Conservation (phyloP, 2,888 invertebrate genomes). For the Drosophila dives region DNA sequence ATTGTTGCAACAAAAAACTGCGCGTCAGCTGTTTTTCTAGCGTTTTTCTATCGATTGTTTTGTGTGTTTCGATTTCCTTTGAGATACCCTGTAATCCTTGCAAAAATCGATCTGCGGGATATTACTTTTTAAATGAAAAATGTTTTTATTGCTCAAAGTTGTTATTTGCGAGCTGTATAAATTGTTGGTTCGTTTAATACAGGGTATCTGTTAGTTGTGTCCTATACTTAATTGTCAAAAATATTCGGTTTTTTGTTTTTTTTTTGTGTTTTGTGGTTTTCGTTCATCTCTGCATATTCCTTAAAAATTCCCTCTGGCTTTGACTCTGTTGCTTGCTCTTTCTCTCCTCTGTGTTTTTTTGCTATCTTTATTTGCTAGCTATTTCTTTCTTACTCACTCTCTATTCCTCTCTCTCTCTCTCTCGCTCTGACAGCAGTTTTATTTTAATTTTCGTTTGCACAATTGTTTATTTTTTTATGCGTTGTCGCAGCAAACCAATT, state of each 20-base stretch:
- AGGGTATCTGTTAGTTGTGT: constrained; percentile 7
- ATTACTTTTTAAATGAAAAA: no score
- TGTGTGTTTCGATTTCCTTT: neutral
- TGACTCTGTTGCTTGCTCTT: constrained; percentile 4
- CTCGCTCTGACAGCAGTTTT: constrained; percentile 9
- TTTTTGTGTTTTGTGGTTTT: neutral
- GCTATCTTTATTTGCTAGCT: neutral
- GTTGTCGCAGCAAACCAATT: constrained; percentile 51
- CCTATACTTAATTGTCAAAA: no score
- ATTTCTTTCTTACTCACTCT: neutral
- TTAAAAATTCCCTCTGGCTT: constrained; percentile 10
- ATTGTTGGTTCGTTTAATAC: neutral
- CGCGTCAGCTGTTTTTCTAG: neutral
- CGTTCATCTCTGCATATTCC: constrained; percentile 6
- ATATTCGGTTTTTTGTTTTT: neutral
- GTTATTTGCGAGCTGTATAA: neutral
- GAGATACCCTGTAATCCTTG: neutral
- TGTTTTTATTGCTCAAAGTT: neutral
- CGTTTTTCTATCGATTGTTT: neutral
- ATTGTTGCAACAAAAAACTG: constrained; percentile 15
- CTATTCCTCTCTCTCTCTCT: neutral
- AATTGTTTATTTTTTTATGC: constrained; percentile 51
- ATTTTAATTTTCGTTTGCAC: constrained; percentile 28
- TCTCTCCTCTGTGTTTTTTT: neutral
- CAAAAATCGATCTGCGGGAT: no score